Conservation (phyloP, 2,797 vertebrate genomes). For the Glyptemys insculpta region DNA sequence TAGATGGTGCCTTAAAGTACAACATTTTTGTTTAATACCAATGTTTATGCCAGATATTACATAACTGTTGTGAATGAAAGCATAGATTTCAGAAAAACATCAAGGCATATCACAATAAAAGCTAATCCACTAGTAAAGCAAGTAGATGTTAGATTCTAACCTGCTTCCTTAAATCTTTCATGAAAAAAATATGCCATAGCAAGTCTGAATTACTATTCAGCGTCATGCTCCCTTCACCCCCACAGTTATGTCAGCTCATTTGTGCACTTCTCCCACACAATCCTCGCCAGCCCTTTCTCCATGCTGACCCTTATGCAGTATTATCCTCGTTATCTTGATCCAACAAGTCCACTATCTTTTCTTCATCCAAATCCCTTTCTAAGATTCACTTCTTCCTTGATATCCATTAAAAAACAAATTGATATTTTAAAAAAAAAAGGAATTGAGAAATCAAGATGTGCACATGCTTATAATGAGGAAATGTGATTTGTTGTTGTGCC, state of each 20-base stretch:
- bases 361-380: background rate
- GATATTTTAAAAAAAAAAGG: background rate
- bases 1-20: constrained; percentile 84
- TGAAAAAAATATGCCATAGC: background rate
- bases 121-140: background rate
- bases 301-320: background rate
- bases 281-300: background rate
- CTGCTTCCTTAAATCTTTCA: background rate
- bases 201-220: background rate
- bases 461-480: background rate
- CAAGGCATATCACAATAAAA: background rate
- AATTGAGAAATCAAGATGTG: background rate
- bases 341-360: background rate
- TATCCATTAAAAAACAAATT: background rate
- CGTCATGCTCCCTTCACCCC: background rate
- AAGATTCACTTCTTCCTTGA: background rate
- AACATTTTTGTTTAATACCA: background rate
- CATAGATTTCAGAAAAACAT: background rate
- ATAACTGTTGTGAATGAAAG: background rate
- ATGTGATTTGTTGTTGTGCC: background rate
- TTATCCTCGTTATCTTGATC: background rate
- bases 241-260: background rate
- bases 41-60: background rate
- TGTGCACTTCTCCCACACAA: background rate
- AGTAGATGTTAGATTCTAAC: background rate